These are phyloP conservation scores for Anthopleura xanthogrammica DNA, from an alignment of 92 coral and sea anemone species.

Conservation along the genomic window DNA sequence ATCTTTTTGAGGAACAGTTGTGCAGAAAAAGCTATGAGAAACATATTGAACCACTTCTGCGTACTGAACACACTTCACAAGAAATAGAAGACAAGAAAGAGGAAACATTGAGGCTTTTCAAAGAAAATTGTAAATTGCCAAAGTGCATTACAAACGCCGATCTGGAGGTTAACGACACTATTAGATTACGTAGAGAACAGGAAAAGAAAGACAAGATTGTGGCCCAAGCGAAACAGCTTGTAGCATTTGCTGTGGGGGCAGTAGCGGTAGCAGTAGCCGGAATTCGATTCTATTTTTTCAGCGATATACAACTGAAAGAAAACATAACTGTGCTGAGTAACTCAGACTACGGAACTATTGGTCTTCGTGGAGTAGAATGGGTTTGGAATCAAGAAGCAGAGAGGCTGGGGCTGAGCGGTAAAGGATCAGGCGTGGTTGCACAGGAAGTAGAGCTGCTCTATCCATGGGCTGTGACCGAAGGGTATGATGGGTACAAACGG, in stretches of 20 bases:
- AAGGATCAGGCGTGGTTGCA: slow-evolving; percentile 43
- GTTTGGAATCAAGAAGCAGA: slow-evolving; percentile 39
- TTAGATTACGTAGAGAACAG: background rate
- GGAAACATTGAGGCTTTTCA: background rate
- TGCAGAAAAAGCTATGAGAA: slow-evolving; percentile 27
- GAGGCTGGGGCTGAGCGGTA: slow-evolving; percentile 37
- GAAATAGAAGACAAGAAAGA: background rate
- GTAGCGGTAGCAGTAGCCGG: background rate
- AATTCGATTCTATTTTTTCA: background rate
- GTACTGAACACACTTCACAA: background rate
- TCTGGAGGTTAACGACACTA: background rate
- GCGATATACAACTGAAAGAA: slow-evolving; percentile 28
- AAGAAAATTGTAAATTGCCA: background rate
- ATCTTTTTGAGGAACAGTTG: slow-evolving; percentile 37
- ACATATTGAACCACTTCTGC: slow-evolving; percentile 23
- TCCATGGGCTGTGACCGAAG: slow-evolving; percentile 38
- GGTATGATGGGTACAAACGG: slow-evolving; percentile 32
- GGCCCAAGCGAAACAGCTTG: slow-evolving; percentile 3
- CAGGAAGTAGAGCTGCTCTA: slow-evolving; percentile 44
- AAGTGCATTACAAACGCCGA: too few relatives aligned
- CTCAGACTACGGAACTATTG: slow-evolving; percentile 35
- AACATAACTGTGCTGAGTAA: slow-evolving; percentile 11
- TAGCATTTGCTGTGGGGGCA: slow-evolving; percentile 26
- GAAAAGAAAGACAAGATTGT: slow-evolving; percentile 5
- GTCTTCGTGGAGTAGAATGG: slow-evolving; percentile 45